Conservation (phyloP, 2,113 vertebrate species). For the Oenanthe melanoleuca region DNA sequence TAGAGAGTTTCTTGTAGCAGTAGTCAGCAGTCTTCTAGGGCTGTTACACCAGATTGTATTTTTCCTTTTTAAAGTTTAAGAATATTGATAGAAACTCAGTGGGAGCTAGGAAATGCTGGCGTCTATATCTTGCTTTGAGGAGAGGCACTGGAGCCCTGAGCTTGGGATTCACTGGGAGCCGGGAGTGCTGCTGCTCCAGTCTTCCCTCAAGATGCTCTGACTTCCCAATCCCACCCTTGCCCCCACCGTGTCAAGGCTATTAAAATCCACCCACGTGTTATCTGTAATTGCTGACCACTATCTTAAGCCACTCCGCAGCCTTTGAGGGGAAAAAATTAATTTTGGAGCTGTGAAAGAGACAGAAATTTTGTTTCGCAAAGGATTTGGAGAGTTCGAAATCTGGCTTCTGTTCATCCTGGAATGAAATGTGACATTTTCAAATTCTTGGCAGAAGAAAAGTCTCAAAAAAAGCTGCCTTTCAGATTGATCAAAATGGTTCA, state of each 20-base stretch:
- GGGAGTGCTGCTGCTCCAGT: not conserved
- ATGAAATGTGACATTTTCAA: constrained; percentile 68
- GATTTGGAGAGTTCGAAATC: constrained; percentile 41
- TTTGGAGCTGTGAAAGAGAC: constrained; percentile 45
- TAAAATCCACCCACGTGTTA: not conserved
- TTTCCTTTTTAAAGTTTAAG: constrained; percentile 68
- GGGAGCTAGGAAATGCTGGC: constrained; percentile 56
- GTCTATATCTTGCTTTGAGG: not conserved
- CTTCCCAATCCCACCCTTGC: not conserved
- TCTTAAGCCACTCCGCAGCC: constrained; percentile 17
- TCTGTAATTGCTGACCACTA: constrained; percentile 45
- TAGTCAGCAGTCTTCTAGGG: constrained; percentile 38
- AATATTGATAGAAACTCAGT: constrained; percentile 67
- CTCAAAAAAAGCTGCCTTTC: constrained; percentile 63
- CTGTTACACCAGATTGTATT: constrained; percentile 62
- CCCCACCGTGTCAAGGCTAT: not conserved
- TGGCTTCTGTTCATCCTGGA: constrained; percentile 66
- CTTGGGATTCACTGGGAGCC: not conserved
- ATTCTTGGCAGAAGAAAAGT: constrained; percentile 58
- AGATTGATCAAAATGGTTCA: constrained; percentile 52
- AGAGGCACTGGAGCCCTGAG: not conserved
- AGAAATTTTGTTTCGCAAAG: constrained; percentile 39
- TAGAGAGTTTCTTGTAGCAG: not conserved
- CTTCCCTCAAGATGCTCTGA: not conserved
- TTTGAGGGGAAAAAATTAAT: constrained; percentile 31